Evolutionary conservation across 2,888 invertebrate species (phyloP).

Genomic region (Antitype chi): DNA sequence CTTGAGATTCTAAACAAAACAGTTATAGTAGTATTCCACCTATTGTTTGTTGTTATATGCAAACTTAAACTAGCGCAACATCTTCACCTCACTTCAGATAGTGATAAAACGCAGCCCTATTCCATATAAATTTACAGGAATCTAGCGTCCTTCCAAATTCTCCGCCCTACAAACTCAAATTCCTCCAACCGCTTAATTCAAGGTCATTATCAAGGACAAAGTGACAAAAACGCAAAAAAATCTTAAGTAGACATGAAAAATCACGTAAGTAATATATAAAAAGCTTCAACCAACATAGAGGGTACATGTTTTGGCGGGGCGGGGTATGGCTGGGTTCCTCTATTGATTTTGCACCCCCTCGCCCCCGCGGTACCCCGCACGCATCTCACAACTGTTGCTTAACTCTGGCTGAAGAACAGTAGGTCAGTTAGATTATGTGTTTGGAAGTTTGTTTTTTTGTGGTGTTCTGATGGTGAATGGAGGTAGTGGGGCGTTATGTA

Average conservation of each 20-base stretch:
- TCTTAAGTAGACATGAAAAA: slow-evolving; percentile 64
- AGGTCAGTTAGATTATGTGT: slow-evolving; percentile 61
- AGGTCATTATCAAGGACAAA: slow-evolving; percentile 40
- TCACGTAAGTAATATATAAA: slow-evolving; percentile 74
- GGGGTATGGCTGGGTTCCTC: slow-evolving; percentile 79
- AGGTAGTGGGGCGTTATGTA: too few relatives aligned
- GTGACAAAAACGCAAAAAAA: slow-evolving; percentile 25
- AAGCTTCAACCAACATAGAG: slow-evolving; percentile 79
- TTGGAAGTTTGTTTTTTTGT: slow-evolving; percentile 1
- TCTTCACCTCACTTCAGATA: not conserved
- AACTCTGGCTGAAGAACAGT: slow-evolving; percentile 71
- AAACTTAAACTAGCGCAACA: too few relatives aligned
- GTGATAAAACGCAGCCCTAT: not conserved
- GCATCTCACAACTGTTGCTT: slow-evolving; percentile 89
- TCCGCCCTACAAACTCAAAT: not conserved
- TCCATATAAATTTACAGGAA: not conserved
- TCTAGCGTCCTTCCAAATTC: not conserved
- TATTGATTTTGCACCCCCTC: slow-evolving; percentile 85
- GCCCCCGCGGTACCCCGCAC: slow-evolving; percentile 78
- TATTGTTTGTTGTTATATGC: not conserved
- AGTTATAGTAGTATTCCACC: not conserved
- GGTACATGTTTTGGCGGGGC: slow-evolving; percentile 77
- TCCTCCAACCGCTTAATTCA: slow-evolving; percentile 6
- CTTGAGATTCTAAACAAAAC: not conserved
- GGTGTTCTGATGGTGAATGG: not conserved